These are phyloP conservation scores for Hoplostethus mediterraneus DNA, from an alignment of 2,797 vertebrate species.

Conservation along the genomic window DNA sequence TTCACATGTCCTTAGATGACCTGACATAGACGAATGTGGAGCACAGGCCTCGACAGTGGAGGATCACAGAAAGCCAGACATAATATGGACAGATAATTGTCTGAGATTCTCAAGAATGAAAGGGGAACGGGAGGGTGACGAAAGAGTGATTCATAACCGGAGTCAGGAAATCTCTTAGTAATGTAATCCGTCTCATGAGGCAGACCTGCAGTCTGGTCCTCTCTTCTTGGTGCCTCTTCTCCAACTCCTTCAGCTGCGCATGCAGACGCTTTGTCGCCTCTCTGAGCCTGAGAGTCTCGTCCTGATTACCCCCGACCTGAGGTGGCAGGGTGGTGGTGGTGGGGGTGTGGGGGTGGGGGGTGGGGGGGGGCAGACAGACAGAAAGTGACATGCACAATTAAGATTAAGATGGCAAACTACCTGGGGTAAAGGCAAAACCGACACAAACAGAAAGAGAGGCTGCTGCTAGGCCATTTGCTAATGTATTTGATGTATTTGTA, in stretches of 20 bases:
- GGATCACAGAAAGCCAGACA: no score
- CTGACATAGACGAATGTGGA: constrained; percentile 20
- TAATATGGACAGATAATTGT: no score
- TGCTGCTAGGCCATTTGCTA: background rate
- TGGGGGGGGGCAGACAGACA: constrained; percentile 1
- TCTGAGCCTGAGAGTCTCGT: constrained; percentile 80
- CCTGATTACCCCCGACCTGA: constrained; percentile 70
- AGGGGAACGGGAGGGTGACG: constrained; percentile 19
- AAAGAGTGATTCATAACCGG: constrained; percentile 54
- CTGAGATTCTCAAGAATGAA: constrained; percentile 10
- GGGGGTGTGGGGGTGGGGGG: no score
- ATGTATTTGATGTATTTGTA: background rate
- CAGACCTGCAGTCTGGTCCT: constrained; percentile 85
- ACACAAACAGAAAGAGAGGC: constrained; percentile 13
- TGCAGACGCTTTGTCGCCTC: constrained; percentile 82
- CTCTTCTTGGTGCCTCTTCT: constrained; percentile 87
- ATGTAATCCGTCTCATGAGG: constrained; percentile 34
- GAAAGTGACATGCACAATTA: constrained; percentile 50
- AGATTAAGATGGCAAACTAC: constrained; percentile 37
- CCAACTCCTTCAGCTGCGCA: constrained; percentile 86
- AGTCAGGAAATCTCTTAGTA: constrained; percentile 41
- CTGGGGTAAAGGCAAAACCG: constrained; percentile 10
- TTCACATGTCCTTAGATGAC: constrained; percentile 32
- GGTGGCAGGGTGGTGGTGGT: background rate
- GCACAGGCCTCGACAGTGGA: background rate